phyloP scores from a whole-genome alignment of 2,797 vertebrate genomes.

The Enteromius treurensis region DNA sequence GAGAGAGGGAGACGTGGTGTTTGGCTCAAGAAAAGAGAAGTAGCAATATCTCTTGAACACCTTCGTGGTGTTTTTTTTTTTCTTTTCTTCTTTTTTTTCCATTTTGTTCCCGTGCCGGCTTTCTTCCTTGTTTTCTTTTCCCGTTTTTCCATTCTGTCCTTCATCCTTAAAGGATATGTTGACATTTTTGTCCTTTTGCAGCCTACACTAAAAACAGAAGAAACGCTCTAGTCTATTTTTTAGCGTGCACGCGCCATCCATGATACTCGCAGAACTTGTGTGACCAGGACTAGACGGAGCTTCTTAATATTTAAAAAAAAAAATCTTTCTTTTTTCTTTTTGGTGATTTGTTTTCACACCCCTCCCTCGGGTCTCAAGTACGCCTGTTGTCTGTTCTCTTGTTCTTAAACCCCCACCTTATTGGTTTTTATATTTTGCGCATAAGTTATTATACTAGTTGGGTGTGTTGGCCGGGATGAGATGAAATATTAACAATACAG shows the following conservation, averaged over 20 bases:
- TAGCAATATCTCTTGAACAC: conserved; percentile 61
- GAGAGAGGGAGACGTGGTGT: conserved; percentile 50
- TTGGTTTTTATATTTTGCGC: conserved; percentile 58
- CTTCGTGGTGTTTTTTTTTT: conserved; percentile 50
- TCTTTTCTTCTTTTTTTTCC: conserved; percentile 65
- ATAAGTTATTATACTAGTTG: conserved; percentile 63
- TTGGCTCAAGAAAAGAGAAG: conserved; percentile 39
- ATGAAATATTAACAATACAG: conserved; percentile 67
- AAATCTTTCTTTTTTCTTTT: conserved; percentile 52
- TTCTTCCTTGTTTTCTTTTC: conserved; percentile 54
- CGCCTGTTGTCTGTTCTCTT: conserved; percentile 66
- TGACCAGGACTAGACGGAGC: conserved; percentile 50
- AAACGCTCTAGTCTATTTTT: conserved; percentile 53
- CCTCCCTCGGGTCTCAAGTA: conserved; percentile 57
- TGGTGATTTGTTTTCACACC: conserved; percentile 65
- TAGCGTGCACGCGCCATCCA: conserved; percentile 59
- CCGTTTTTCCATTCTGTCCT: conserved; percentile 30
- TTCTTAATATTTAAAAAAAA: conserved; percentile 51
- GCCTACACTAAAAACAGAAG: conserved; percentile 22
- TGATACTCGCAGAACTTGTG: conserved; percentile 58
- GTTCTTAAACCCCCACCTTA: conserved; percentile 57
- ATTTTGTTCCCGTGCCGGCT: conserved; percentile 55
- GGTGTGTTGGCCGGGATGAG: conserved; percentile 60
- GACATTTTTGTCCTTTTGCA: conserved; percentile 44
- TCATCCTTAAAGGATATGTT: conserved; percentile 47